Evolutionary conservation across 2,797 vertebrate species (phyloP), one percentile per base, ranked within the genome.

Genomic region (Pseudochromis fuscus): DNA sequence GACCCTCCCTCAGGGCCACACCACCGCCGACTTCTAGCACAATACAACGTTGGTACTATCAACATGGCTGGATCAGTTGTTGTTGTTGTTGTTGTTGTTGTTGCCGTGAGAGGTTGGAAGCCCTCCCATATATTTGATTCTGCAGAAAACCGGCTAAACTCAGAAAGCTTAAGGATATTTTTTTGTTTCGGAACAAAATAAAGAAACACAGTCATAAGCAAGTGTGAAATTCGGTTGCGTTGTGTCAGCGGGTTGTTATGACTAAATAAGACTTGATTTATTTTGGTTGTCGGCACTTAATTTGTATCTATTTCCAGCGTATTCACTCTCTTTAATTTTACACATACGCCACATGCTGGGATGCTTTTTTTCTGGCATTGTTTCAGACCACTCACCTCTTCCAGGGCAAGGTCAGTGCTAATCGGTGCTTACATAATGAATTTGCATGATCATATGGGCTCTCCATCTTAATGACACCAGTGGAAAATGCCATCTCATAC

Each of bases 391-490:
- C 71, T 79, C 78, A 74, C 80, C 76, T 85, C 68, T 45, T 50
- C 42, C 64, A 83, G 84, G 83, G 75, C 88, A 89, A 92, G 89
- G 89, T 91, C 89, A 87, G 42, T 21, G 73, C 81, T 89, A 89
- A 92, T 90, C 83, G 75, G 84, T 84, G 86, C 83, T 85, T 82
- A 85, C 84, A 80, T 88, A 90, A 89, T 89, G 79, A 79, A 88
- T 90, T 73, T 88, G 83, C 83, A 79, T 77, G 82, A 89, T 89
- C 80, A 77, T 83, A 77, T 85, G 81, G 83, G 69, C 74, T 78
- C 83, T 85, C 82, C 75, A 64, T 87, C 81, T 80, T 88, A 90
- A 89, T 83, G 83, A 87, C 49, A 25, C 21, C 62, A 49, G 63
- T 56, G 57, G 66, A 88, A 89, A 90, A 87, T 87, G 82, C 81